Conservation (phyloP, 2,113 vertebrate genomes). For the Progne subis region DNA sequence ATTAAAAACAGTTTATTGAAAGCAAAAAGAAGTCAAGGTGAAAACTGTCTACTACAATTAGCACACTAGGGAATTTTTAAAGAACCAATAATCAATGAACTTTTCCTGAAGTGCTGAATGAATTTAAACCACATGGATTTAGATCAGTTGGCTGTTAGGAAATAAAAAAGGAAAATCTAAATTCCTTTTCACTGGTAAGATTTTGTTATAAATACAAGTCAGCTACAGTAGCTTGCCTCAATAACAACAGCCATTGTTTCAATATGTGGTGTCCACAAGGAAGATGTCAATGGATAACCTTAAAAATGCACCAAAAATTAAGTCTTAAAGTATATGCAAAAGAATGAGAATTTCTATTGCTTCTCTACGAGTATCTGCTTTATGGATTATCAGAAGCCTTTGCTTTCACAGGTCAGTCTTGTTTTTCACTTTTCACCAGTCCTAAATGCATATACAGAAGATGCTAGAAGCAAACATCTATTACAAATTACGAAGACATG, state of each 20-base stretch:
- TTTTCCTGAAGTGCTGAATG: background rate
- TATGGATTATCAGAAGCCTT: background rate
- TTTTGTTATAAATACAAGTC: background rate
- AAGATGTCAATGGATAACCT: background rate
- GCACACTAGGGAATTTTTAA: background rate
- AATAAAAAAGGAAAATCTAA: background rate
- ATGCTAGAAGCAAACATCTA: background rate
- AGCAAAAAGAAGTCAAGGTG: background rate
- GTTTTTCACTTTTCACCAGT: background rate
- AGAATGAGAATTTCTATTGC: background rate
- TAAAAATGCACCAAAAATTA: background rate
- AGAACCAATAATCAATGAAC: conserved; percentile 19
- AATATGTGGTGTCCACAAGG: background rate
- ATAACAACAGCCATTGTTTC: background rate
- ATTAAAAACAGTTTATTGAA: background rate
- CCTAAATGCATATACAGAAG: background rate
- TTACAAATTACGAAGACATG: background rate
- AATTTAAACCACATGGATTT: background rate
- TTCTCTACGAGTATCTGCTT: background rate
- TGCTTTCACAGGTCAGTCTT: background rate
- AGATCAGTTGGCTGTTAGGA: background rate
- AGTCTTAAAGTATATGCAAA: background rate
- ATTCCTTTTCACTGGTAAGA: background rate
- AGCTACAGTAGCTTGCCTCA: background rate
- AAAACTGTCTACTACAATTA: background rate